These are phyloP conservation scores for Decapterus maruadsi DNA, from an alignment of 2,797 vertebrate genomes.

Conservation along the genomic window DNA sequence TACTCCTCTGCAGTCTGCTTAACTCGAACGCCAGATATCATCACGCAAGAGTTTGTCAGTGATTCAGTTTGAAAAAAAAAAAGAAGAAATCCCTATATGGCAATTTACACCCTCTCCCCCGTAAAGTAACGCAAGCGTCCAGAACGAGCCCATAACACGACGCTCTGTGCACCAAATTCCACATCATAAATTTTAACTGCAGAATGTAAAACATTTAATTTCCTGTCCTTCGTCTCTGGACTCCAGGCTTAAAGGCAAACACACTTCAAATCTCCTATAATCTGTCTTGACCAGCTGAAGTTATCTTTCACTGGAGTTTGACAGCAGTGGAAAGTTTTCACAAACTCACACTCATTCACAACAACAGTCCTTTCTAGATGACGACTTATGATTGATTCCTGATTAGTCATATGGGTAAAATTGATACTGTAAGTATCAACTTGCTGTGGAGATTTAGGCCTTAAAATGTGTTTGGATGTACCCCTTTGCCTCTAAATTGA, in stretches of 20 bases:
- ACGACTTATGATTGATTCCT: neutral
- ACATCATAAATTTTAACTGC: slow-evolving; percentile 61
- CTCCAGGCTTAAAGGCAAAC: slow-evolving; percentile 18
- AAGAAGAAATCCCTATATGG: slow-evolving; percentile 48
- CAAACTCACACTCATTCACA: neutral
- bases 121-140: slow-evolving; percentile 3
- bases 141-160: slow-evolving; percentile 12
- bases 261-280: slow-evolving; percentile 16
- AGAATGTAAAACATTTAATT: slow-evolving; percentile 71
- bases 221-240: slow-evolving; percentile 51
- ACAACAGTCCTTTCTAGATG: neutral
- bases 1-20: slow-evolving; percentile 9
- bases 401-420: no score
- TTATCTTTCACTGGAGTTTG: slow-evolving; percentile 1
- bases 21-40: slow-evolving; percentile 5
- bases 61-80: slow-evolving; percentile 31
- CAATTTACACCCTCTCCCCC: slow-evolving; percentile 20
- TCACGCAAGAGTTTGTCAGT: slow-evolving; percentile 7
- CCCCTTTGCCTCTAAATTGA: neutral
- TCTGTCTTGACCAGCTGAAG: slow-evolving; percentile 16
- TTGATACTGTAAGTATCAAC: neutral
- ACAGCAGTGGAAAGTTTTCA: neutral
- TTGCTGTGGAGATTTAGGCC: no score
- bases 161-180: slow-evolving; percentile 44
- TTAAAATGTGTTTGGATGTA: neutral